Base-by-base conservation (phyloP, 92 coral and sea anemone species). In the Pocillopora meandrina region DNA sequence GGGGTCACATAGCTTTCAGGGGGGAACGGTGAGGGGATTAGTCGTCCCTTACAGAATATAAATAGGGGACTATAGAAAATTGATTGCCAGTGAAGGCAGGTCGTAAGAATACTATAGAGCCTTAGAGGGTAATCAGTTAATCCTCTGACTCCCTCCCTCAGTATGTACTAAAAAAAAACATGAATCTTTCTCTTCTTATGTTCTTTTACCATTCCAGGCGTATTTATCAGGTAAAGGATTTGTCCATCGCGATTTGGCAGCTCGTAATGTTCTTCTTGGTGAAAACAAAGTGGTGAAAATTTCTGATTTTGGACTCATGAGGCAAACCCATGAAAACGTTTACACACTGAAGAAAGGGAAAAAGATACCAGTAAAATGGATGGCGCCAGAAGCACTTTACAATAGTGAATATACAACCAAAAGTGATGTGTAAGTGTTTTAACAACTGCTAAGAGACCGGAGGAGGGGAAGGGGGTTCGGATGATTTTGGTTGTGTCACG, bases 321-420 rank as follows among this genome's bases (percentile, higher is more conserved):
- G 78, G 11, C 62, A 74, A 52, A 57, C 63, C 63, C 63, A 74
- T 3, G 78, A 57, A 52, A 15, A 56, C 35, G 78, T 74, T 23
- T 74, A 74, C 63, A 57, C 52, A 11, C 23, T 74, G 18, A 74
- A 55, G 78, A 74, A 55, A 74, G 61, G 61, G 61, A 74, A 57
- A 57, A 74, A 74, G 63, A 20, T 74, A 6, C 78, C 78, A 9
- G 63, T 74, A 10, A 74, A 74, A 23, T 74, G 78, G 78, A 52
- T 21, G 78, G 78, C 78, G 2, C 78, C 78, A 21, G 78, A 74
- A 74, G 78, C 78, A 74, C 78, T 74, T 17, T 49, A 74, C 78
- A 55, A 26, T 34, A 74, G 78, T n/a, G 63, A 52, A 52, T 74
- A 74, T 61, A 55, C 78, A 35, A 52, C 78, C 13, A 74, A 74